Evolutionary conservation across 2,113 vertebrate species (phyloP).

Genomic region (Rhabdornis inornatus): DNA sequence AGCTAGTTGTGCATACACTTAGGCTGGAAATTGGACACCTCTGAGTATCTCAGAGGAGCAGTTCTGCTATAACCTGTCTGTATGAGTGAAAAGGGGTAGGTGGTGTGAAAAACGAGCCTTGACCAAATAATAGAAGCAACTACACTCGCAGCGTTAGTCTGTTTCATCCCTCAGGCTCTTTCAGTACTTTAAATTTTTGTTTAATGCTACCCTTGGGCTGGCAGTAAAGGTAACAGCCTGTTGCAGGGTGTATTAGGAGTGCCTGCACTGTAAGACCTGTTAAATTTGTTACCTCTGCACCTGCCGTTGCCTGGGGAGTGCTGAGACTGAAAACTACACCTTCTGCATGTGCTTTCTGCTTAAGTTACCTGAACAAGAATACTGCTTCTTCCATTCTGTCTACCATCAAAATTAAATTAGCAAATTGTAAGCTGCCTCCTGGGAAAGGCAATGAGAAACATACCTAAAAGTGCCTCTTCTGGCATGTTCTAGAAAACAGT

Average conservation of each 20-base stretch:
- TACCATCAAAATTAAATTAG: not conserved
- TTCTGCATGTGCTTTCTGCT: not conserved
- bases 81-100: not conserved
- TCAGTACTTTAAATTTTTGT: not conserved
- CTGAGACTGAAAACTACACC: not conserved
- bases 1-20: not conserved
- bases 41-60: not conserved
- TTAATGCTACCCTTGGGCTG: not conserved
- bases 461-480: not conserved
- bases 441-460: not conserved
- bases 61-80: not conserved
- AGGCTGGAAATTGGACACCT: not conserved
- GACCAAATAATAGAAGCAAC: not conserved
- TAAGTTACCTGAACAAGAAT: not conserved
- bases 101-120: not conserved
- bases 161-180: not conserved
- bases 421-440: not conserved
- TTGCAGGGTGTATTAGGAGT: not conserved
- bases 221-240: not conserved
- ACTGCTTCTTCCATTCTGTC: not conserved
- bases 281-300: not conserved
- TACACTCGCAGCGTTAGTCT: fast-evolving
- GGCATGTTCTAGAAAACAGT: not conserved
- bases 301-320: not conserved
- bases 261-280: not conserved